Base-by-base conservation (phyloP, 1,140 invertebrate species). In the Neodiprion fabricii region DNA sequence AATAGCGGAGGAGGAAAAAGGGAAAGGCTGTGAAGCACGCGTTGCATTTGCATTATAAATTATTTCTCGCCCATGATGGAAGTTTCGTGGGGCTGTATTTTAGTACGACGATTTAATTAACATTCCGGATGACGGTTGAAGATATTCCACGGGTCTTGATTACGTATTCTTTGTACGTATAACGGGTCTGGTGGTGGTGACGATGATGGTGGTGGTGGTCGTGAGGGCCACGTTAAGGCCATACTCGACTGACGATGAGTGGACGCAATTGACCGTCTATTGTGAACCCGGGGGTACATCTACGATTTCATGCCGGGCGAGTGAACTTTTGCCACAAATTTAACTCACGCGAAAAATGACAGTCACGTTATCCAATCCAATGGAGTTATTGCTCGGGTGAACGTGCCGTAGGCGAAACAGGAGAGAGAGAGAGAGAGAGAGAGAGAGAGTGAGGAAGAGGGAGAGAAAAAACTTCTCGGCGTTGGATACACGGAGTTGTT, bases 281-380 rank as follows among this genome's bases (percentile, higher is more conserved):
- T 61, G 53, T 61, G 4, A 61, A 61, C 3, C 9, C 28, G 28
- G 28, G 53, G 53, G 53, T 61, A 40, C 28, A 40, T 61, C 53
- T 61, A 17, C 53, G 53, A 61, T 61, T 61, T 61, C n/a, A 61
- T 61, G n/a, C 53, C 53, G 11, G 53, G 11, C 11, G 53, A 14
- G 11, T 61, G 53, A 61, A 61, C 53, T 40, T 40, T 40, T 9
- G 53, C 53, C 11, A 61, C 11, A 61, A 61, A 14, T 61, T 61
- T 17, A 61, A 61, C 53, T 61, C 53, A 61, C 53, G 53, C 53
- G 53, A 61, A 61, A 61, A 61, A 61, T 61, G n/a, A 14, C 53
- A 61, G 53, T 61, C 53, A 61, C 53, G 53, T 61, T 61, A 61
- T 61, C 53, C 53, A 17, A 61, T 61, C 53, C 53, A 61, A 61